These are phyloP conservation scores for Ephydatia muelleri DNA, from an alignment of 37 sponge, comb jelly and placozoan species.

Conservation along the genomic window DNA sequence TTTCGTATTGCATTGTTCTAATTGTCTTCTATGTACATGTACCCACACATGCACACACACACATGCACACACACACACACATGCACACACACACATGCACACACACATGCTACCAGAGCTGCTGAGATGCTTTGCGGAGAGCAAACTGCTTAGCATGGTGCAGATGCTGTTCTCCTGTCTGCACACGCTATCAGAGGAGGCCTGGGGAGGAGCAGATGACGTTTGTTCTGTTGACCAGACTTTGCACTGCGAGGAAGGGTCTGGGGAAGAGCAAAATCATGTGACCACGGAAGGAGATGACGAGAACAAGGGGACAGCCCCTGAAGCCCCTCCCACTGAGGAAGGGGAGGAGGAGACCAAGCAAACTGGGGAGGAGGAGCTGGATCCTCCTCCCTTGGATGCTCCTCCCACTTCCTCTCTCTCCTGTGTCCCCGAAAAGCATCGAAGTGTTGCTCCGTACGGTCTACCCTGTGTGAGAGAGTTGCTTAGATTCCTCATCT, in stretches of 20 bases:
- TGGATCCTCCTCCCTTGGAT: not conserved
- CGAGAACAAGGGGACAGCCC: not conserved
- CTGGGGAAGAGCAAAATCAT: constrained; percentile 1
- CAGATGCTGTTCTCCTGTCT: constrained; percentile 74
- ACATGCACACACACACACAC: no score
- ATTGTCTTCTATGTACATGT: not conserved
- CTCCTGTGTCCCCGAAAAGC: not conserved
- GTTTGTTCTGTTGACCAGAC: constrained; percentile 44
- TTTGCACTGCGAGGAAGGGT: not conserved
- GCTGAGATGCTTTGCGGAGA: constrained; percentile 79
- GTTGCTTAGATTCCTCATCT: constrained; percentile 75
- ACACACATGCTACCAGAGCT: no score
- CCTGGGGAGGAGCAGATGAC: constrained; percentile 23
- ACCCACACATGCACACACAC: no score
- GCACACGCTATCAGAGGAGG: constrained; percentile 26
- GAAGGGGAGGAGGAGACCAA: constrained; percentile 28
- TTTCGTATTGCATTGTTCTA: not conserved
- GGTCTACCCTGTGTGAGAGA: constrained; percentile 90
- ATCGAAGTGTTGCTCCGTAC: constrained; percentile 59
- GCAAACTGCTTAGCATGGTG: constrained; percentile 80
- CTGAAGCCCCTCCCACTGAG: not conserved
- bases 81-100: no score
- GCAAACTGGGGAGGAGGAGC: not conserved
- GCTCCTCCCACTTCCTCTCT: not conserved
- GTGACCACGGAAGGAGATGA: constrained; percentile 16